Evolutionary conservation across 2,888 invertebrate genomes (phyloP), one percentile per base, ranked within the genome.

Genomic region (Polietes domitor): DNA sequence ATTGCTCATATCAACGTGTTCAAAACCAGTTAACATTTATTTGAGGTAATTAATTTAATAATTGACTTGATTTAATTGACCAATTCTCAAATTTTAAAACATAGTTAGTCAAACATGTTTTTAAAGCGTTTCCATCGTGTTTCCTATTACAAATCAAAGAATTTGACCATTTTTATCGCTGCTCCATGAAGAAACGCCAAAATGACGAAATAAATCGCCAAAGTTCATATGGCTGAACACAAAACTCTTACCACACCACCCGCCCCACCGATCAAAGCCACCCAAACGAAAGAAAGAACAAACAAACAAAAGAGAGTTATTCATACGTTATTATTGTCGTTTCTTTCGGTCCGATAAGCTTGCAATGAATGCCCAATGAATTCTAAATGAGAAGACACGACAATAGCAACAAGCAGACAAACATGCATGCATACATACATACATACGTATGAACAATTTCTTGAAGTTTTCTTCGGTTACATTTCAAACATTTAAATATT

Each of bases 331-430:
- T 37, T 37, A 68, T 41, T 65, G 65, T 65, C 65, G 6, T 47
- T 47, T 41, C 41, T 21, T 41, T 41, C 55, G 43, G 24, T 10
- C 43, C 68, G 68, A 68, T 43, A 68, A 68, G 65, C 17, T 32
- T 17, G 10, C 80, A 71, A 19, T 75, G 80, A 68, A 72, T 72
- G 75, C 75, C 75, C 80, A 78, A 83, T 83, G 83, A 83, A 83
- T 83, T 76, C 77, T 72, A 83, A 83, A 75, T 77, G 68, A 68
- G 43, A 3, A 5, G 28, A 61, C 15, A 68, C 1, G 43, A 68
- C 4, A 24, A 68, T 15, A 61, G 47, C n/a, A 47, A 47, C 47
- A n/a, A n/a, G 32, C 32, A 10, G 50, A 50, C 17, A 17, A 3
- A 6, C 17, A 50, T n/a, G 47, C 12, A n/a, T n/a, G n/a, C n/a